These are phyloP conservation scores for Eremobia ochroleuca DNA, from an alignment of 2,888 invertebrate genomes.

Conservation along the genomic window DNA sequence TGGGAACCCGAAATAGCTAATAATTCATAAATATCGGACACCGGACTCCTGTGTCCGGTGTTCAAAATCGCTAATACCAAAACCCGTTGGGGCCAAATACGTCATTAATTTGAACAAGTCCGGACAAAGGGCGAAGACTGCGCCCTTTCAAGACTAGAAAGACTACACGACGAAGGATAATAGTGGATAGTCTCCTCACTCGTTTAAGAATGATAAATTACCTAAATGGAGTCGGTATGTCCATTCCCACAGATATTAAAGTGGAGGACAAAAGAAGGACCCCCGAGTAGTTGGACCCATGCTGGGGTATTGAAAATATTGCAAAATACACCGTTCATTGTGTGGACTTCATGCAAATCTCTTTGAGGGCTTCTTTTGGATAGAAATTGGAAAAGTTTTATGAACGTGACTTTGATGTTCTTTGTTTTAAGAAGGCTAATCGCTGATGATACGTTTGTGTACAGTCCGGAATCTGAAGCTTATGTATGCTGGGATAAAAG, in stretches of 20 bases:
- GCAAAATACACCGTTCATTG: conserved; percentile 85
- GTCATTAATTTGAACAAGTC: conserved; percentile 78
- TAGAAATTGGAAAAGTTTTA: conserved; percentile 90
- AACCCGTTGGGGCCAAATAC: conserved; percentile 85
- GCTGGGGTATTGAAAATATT: conserved; percentile 89
- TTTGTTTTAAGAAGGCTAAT: conserved; percentile 80
- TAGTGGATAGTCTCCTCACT: conserved; percentile 85
- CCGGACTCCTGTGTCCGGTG: conserved; percentile 75
- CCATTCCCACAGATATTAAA: conserved; percentile 91
- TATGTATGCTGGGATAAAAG: conserved; percentile 8
- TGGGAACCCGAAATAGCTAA: conserved; percentile 85
- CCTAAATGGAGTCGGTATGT: conserved; percentile 90
- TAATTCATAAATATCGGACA: conserved; percentile 89
- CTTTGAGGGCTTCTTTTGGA: conserved; percentile 84
- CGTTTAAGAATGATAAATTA: conserved; percentile 91
- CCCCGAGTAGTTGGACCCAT: conserved; percentile 86
- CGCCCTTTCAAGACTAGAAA: conserved; percentile 78
- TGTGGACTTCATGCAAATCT: conserved; percentile 87
- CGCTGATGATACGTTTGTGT: conserved; percentile 49
- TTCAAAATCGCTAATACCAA: conserved; percentile 75
- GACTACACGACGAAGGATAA: conserved; percentile 77
- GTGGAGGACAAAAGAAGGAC: conserved; percentile 84
- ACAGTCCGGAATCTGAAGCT: not conserved
- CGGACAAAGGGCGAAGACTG: conserved; percentile 84
- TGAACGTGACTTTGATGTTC: conserved; percentile 82